Evolutionary conservation across 1,140 invertebrate species (phyloP), one percentile per base, ranked within the genome.

Genomic region (Nasonia vitripennis): DNA sequence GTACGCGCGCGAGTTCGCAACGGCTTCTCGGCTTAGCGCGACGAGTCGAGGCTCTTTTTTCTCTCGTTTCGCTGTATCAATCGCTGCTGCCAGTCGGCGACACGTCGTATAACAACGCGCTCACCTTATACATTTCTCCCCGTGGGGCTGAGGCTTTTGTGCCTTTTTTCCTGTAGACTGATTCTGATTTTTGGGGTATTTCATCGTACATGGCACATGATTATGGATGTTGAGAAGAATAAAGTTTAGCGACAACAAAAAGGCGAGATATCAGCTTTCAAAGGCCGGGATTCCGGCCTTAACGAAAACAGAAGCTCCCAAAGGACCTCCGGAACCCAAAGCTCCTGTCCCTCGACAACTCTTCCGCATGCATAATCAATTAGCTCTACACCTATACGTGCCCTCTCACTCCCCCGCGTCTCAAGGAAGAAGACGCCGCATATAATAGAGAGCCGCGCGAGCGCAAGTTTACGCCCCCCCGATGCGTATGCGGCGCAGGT

Each of bases 1-100:
- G 7, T 37, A 37, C 34, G 41, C 41, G 79, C 85, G 80, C 79
- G 85, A 86, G 79, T 78, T 82, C 67, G 85, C 85, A 86, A 86
- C 79, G 3, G 37, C 34, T 78, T 27, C 75, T 27, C 79, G 85
- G 85, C 85, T 86, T 86, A 86, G 85, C 77, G 68, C 77, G 68
- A 7, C 34, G 34, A 37, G 27, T 27, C 3, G 51, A 23, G 5
- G 37, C 71, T 79, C 78, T 70, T 31, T 80, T 11, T 71, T 71
- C 68, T 34, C 55, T 34, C 68, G 68, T 71, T 11, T 62, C 55
- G 3, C 55, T n/a, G 4, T 62, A 62, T 62, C 55, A 62, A 62
- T 62, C 55, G 55, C 20, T 62, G 20, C 17, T n/a, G 20, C 20
- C 6, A 45, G 7, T 9, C 7, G 41, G 41, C 41, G 9, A 7